Base-by-base conservation (phyloP, 2,888 invertebrate species). In the Melangyna quadrimaculata region DNA sequence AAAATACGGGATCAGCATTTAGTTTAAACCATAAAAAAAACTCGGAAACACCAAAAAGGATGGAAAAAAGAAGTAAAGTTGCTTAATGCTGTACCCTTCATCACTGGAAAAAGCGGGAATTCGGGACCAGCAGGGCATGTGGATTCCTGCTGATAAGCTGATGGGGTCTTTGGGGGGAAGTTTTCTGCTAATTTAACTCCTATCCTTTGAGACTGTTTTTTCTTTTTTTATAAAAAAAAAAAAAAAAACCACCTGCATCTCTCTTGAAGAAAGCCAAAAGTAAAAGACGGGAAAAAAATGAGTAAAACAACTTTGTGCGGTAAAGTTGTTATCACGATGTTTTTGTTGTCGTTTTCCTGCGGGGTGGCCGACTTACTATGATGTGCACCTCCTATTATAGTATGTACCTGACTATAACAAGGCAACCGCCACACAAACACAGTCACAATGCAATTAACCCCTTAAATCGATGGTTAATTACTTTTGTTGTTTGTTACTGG, bases 381-480 rank as follows among this genome's bases (percentile, higher is more conserved):
- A 14, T 59, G 35, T 59, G 59, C 35, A 22, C 9, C 9, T 5
- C 8, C 10, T 19, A 19, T 19, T 12, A n/a, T n/a, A n/a, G n/a
- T 53, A 32, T 29, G 22, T 51, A 51, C 51, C 51, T 51, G 51
- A n/a, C 24, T 51, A 27, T 51, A 51, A 51, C 24, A 27, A 51
- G 51, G n/a, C 48, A 35, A 57, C 19, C 63, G 51, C 57, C 51
- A 59, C 65, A 73, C 37, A 71, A 24, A 72, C 37, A 65, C 77
- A 79, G 65, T 77, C 67, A 63, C 84, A 70, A 78, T 69, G 73
- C 86, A 86, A 86, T 86, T 86, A 86, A 77, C 81, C 77, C 81
- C 86, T 81, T 81, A 81, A 86, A 86, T 86, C 86, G 81, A 77
- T 81, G 81, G 86, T 86, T 86, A 86, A 86, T 86, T 86, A 86